These are phyloP conservation scores for Coregonus clupeaformis DNA, from an alignment of 2,113 vertebrate species.

Conservation along the genomic window DNA sequence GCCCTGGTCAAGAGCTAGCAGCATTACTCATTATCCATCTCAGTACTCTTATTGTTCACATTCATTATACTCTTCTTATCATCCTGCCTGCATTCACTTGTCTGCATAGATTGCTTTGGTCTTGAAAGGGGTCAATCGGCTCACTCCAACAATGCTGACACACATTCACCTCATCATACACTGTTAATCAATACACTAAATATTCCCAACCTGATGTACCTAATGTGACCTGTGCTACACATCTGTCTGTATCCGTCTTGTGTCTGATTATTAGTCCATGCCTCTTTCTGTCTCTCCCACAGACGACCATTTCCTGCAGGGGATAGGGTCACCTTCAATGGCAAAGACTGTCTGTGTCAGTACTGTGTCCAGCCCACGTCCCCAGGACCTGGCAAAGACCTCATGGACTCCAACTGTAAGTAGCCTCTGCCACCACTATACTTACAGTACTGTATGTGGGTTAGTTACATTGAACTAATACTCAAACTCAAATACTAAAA, in stretches of 20 bases:
- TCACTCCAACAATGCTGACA: not conserved
- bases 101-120: not conserved
- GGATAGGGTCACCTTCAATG: not conserved
- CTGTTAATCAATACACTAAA: constrained; percentile 12
- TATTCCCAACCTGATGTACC: not conserved
- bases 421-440: not conserved
- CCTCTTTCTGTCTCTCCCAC: not conserved
- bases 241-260: not conserved
- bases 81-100: constrained; percentile 9
- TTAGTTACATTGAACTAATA: not conserved
- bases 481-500: not conserved
- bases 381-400: constrained; percentile 25
- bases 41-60: not conserved
- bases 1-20: too few relatives aligned
- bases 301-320: not conserved
- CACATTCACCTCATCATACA: not conserved
- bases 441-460: too few relatives aligned
- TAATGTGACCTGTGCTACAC: not conserved
- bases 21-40: not conserved
- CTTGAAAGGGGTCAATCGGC: not conserved
- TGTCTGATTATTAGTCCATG: not conserved
- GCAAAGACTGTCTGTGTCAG: not conserved
- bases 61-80: constrained; percentile 14
- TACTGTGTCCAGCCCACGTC: not conserved
- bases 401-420: not conserved